A percentile compares a stretch with the other conserved stretches of the same genome.
These are phyloP conservation scores for Thelaira solivaga DNA, from an alignment of 2,888 invertebrate genomes.

Conservation along the genomic window DNA sequence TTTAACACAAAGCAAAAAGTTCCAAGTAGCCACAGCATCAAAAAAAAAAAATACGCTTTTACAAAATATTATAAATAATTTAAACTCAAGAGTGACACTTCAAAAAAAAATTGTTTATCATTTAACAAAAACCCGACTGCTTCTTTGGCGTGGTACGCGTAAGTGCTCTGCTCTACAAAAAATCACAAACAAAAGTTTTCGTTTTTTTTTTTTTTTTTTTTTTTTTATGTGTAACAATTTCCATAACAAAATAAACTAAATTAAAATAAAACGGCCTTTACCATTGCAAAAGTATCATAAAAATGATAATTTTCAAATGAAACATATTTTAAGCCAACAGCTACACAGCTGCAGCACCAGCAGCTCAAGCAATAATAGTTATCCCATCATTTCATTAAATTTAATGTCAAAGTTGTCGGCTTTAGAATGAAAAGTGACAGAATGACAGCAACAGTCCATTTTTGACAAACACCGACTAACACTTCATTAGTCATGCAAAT, in stretches of 20 bases:
- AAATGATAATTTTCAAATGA: conserved; percentile 16
- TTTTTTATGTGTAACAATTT: conserved; percentile 25
- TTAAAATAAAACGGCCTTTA: conserved; percentile 54
- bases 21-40: no score
- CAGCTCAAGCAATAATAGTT: conserved; percentile 21
- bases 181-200: conserved; percentile 43
- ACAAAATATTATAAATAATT: no score
- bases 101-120: no score
- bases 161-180: no score
- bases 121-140: no score
- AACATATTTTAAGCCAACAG: not conserved
- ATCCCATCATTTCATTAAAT: conserved; percentile 18
- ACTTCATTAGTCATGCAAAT: conserved; percentile 63
- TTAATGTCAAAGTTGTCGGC: not conserved
- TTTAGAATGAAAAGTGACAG: conserved; percentile 1
- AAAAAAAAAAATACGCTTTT: no score
- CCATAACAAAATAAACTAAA: conserved; percentile 35
- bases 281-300: conserved; percentile 5
- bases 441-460: not conserved
- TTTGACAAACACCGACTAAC: conserved; percentile 32
- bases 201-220: not conserved
- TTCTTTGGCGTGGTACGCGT: no score
- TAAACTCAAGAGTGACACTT: no score
- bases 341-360: not conserved
- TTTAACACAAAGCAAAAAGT: no score